Conservation (phyloP, 2,113 vertebrate genomes). For the Cathartes aura region DNA sequence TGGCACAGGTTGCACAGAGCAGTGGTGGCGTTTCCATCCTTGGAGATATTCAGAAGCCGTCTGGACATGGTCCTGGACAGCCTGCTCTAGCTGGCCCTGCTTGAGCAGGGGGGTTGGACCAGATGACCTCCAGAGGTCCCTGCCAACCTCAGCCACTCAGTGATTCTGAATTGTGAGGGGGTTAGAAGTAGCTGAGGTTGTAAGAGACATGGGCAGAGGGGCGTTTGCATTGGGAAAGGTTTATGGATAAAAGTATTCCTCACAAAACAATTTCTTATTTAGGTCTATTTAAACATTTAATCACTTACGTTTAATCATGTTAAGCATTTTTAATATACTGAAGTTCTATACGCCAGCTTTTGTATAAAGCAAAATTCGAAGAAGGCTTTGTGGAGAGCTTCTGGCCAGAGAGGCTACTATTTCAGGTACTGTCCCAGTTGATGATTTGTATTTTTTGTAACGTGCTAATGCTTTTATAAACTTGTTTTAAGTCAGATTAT, state of each 20-base stretch:
- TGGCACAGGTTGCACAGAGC: neutral
- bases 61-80: neutral
- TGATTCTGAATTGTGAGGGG: neutral
- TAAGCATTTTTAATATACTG: neutral
- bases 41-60: neutral
- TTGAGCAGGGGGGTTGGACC: neutral
- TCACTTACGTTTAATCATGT: neutral
- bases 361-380: neutral
- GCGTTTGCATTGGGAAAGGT: neutral
- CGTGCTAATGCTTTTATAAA: neutral
- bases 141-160: neutral
- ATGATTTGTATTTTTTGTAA: neutral
- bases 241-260: neutral
- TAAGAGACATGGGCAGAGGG: neutral
- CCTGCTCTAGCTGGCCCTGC: neutral
- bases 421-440: neutral
- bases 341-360: neutral
- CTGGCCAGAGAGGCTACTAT: neutral
- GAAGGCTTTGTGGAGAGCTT: neutral
- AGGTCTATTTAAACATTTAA: neutral
- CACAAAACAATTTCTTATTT: neutral
- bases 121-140: neutral
- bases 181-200: neutral
- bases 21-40: neutral
- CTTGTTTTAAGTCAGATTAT: neutral